Percentiles rank a stretch among this genome's conserved stretches.
These are phyloP conservation scores for Engystomops pustulosus DNA, from an alignment of 2,113 vertebrate species.

Conservation along the genomic window DNA sequence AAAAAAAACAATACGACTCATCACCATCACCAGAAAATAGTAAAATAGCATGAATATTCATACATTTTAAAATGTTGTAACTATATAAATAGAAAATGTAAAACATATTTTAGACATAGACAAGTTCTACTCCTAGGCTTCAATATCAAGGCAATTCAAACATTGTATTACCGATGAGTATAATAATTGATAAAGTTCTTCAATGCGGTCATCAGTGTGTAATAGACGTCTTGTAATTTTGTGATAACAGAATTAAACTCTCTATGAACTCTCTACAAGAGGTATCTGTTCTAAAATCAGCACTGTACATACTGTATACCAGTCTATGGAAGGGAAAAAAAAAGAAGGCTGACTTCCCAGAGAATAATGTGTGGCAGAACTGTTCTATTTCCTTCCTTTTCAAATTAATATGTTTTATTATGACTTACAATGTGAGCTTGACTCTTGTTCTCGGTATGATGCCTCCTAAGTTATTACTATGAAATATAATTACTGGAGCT, in stretches of 20 bases:
- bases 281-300: background rate
- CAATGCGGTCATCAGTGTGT: background rate
- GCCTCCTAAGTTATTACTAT: conserved; percentile 63
- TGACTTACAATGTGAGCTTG: conserved; percentile 36
- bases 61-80: background rate
- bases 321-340: background rate
- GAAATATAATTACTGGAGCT: conserved; percentile 67
- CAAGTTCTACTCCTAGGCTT: background rate
- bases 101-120: background rate
- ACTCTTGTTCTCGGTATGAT: conserved; percentile 56
- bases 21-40: too few species aligned
- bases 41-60: too few species aligned
- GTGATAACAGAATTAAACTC: background rate
- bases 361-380: background rate
- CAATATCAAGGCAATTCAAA: background rate
- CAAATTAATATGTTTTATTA: conserved; percentile 34
- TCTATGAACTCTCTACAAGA: background rate
- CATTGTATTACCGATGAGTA: background rate
- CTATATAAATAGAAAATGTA: background rate
- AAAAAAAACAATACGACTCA: too few species aligned
- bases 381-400: conserved; percentile 10
- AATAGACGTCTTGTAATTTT: background rate
- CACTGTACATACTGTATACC: background rate
- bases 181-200: too few species aligned
- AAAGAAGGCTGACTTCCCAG: background rate